Evolutionary conservation across 2,113 vertebrate genomes (phyloP), one percentile per base, ranked within the genome.

Genomic region (Romanogobio albipinnatus): DNA sequence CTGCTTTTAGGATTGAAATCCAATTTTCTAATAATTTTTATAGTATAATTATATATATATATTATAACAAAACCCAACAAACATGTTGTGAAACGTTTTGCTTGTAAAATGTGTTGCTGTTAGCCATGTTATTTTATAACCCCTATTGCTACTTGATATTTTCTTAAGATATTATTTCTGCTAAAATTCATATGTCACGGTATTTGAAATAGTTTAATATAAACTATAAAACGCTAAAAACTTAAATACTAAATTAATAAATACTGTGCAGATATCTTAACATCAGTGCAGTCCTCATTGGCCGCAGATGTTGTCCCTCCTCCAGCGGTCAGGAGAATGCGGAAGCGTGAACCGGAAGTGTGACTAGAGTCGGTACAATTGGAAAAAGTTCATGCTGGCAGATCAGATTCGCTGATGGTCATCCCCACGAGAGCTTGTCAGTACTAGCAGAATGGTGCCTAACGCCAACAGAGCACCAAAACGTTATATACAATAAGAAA

Each of bases 341-440:
- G 88, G 88, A 87, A 87, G 86, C 58, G 43, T 49, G 4, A 86
- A 83, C 84, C 88, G 88, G 88, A 89, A 88, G 86, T 87, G 79
- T 45, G 84, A 64, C 56, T 53, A 47, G 84, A 33, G 49, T 81
- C 26, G 68, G 77, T 74, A 82, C 78, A 79, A 84, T 87, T 36
- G 75, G 58, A 56, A 88, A 86, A 89, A 89, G 86, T 89, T 89
- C 62, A 76, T 78, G 7, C 45, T 71, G 24, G 59, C 22, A 49
- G 74, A 64, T 64, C 45, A 66, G 78, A 81, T 61, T 83, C 39
- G 24, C 43, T 51, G 45, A 15, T 11, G 59, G 33, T 26, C 78
- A 13, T 47, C 61, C 8, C 9, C 19, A 33, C 14, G 43, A 81
- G 58, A 81, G 10, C 78, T 66, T 9, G 22, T 45, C 47, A 26